Percentiles rank a stretch among this genome's conserved stretches.
Conservation (phyloP, 2,797 vertebrate species). For the Rhynchonycteris naso region DNA sequence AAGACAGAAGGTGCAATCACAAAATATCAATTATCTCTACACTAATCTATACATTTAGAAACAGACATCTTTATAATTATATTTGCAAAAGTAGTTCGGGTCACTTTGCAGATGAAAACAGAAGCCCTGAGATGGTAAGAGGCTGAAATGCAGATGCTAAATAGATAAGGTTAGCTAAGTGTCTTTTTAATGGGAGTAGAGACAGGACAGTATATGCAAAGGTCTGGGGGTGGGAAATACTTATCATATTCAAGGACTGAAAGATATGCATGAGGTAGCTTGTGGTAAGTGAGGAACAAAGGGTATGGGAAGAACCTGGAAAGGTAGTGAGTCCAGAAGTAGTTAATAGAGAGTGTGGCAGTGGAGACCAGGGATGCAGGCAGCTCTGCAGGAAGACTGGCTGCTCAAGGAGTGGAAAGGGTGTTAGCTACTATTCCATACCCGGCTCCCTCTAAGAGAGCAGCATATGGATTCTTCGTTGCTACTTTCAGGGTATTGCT, state of each 20-base stretch:
- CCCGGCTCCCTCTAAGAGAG: neutral
- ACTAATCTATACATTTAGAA: neutral
- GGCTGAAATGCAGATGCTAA: neutral
- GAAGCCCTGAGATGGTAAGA: neutral
- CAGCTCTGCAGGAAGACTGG: neutral
- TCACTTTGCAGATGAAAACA: neutral
- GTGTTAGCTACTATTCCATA: neutral
- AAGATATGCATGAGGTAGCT: neutral
- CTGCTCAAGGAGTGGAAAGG: neutral
- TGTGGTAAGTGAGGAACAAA: neutral
- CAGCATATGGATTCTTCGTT: neutral
- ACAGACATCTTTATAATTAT: slow-evolving; percentile 6
- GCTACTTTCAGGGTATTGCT: neutral
- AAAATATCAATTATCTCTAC: neutral
- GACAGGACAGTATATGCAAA: neutral
- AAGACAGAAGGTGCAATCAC: neutral
- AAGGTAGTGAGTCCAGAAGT: neutral
- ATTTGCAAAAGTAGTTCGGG: neutral
- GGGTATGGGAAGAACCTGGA: neutral
- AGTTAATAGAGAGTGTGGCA: neutral
- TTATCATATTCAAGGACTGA: neutral
- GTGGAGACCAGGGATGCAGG: neutral
- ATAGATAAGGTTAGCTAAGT: neutral
- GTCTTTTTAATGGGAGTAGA: neutral
- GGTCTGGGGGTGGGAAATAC: neutral